Evolutionary conservation across 2,113 vertebrate species (phyloP), one percentile per base, ranked within the genome.

Genomic region (Phainopepla nitens): DNA sequence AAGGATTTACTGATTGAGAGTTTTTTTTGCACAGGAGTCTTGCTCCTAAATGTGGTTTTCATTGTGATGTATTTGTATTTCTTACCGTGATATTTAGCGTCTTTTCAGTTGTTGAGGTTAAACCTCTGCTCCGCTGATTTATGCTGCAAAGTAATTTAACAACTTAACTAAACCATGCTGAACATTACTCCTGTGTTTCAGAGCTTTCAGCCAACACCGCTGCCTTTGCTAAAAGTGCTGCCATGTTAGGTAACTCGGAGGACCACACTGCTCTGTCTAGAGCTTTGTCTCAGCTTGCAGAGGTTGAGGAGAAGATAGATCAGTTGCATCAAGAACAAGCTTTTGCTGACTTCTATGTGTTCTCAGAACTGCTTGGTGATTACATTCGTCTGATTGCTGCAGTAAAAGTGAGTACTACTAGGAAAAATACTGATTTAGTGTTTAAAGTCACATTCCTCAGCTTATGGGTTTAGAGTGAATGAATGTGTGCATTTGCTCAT

Each of bases 221-320:
- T 61, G 98, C 98, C 82, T 99, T 99, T 92, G 99, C 99, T 87
- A 99, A 99, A 98, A 99, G 99, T 79, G 98, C 99, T 44, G 99
- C 99, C 92, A 99, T 99, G 99, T 96, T 99, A 97, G 99, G 99
- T 44, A 99, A 99, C 97, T 99, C 99, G 9, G 99, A 99, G 97
- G 99, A 99, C 95, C 99, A 99, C 96, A 99, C 99, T 62, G 99
- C 99, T 60, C 97, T 99, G 45, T 99, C 99, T 27, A 98, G 99
- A 70, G 99, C 99, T 31, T 97, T 99, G 96, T 99, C 99, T 39
- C 99, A 99, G 96, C 98, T 99, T 94, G 99, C 99, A n/a, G 99
- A 99, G 87, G 99, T 99, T 95, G 99, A 99, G 96, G 99, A 99
- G 97, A 99, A 99, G 97, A 99, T 99, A 89, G 99, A 99, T 97